Evolutionary conservation across 2,888 invertebrate species (phyloP), one percentile per base, ranked within the genome.

Genomic region (Drosophila paramelanica): DNA sequence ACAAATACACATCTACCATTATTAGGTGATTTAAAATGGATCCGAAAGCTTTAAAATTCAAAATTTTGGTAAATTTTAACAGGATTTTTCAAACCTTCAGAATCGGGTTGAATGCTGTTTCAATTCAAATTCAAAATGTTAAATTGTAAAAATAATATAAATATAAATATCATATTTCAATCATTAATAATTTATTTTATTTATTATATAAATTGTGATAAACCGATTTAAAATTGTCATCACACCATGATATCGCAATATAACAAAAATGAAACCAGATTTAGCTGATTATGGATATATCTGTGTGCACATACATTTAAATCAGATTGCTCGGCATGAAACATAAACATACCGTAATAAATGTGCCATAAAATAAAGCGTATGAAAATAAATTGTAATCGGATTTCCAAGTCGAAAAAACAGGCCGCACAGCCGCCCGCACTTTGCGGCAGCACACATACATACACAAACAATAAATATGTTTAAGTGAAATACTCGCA

Each of bases 401-500:
- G 87, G 87, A 74, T 83, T 80, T 61, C 47, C 77, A 72, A 83
- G 77, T 71, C 66, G 71, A 50, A 62, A 25, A 66, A 46, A 60
- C 55, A 51, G 50, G 46, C 55, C 60, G 45, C 43, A 41, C 47
- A 43, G 39, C 25, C 39, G 53, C n/a, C 51, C 58, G 50, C 68
- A 60, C 25, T 67, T 62, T 70, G 60, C 56, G 53, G 59, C 55
- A 55, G 8, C 11, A 41, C 20, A 25, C 17, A 17, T 17, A 17
- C 17, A 17, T 45, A 45, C 20, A 25, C 50, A 45, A 0, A 36
- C 20, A 36, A 5, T 25, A 46, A 7, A 33, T 17, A 41, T 25
- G 52, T 50, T 14, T 20, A 59, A 60, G 49, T 73, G 47, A 41
- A 53, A 46, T 47, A 42, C 38, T 25, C 42, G 57, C 53, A 74